Evolutionary conservation across 1,140 invertebrate species (phyloP).

Genomic region (Popillia japonica): DNA sequence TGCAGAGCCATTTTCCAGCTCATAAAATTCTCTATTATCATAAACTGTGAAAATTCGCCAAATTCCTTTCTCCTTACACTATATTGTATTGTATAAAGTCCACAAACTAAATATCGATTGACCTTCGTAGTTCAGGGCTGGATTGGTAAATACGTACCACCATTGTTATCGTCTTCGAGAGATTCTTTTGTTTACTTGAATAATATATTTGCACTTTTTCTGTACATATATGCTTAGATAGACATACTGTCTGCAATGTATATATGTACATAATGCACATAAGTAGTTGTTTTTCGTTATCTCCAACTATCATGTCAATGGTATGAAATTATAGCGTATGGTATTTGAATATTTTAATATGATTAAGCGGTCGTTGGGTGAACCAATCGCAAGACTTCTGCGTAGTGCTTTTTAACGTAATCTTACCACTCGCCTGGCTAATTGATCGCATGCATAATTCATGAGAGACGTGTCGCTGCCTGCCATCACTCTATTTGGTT

Average conservation of each 20-base stretch:
- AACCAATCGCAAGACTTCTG: not conserved
- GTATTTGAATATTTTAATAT: slow-evolving; percentile 22
- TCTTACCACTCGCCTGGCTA: not conserved
- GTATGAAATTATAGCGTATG: not conserved
- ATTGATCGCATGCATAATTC: slow-evolving; percentile 28
- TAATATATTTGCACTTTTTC: not conserved
- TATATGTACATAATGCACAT: not conserved
- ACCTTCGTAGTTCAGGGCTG: no score
- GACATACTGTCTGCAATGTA: not conserved
- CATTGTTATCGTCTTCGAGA: no score
- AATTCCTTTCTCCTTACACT: not conserved
- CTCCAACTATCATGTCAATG: not conserved
- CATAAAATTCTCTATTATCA: not conserved
- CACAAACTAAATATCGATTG: no score
- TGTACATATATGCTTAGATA: not conserved
- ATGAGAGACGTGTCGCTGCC: slow-evolving; percentile 1
- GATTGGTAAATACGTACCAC: no score
- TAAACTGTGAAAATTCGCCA: not conserved
- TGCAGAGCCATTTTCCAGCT: not conserved
- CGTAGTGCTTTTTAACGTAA: slow-evolving; percentile 8
- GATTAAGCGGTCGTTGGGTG: slow-evolving; percentile 21
- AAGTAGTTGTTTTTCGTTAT: not conserved
- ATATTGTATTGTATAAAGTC: no score
- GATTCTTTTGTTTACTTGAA: no score
- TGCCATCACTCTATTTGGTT: not conserved